phyloP scores from a whole-genome alignment of 2,113 vertebrate species.

The Bucco capensis region DNA sequence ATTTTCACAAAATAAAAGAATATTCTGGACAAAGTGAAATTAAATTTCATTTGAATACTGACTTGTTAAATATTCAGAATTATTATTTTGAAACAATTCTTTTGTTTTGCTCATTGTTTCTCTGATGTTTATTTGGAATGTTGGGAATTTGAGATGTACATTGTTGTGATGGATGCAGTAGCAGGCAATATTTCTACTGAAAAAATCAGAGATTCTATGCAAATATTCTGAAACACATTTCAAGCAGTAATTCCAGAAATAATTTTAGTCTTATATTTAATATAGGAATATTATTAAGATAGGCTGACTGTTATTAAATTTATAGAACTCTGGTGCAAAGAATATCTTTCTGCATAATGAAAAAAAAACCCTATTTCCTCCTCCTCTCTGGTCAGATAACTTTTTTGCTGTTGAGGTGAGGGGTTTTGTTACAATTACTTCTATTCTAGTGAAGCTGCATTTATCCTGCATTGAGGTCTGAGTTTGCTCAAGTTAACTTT shows the following conservation, averaged over 20 bases:
- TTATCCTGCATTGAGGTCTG: neutral
- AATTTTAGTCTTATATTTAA: neutral
- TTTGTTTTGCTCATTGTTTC: neutral
- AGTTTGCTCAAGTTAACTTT: neutral
- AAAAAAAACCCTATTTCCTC: neutral
- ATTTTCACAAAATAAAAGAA: neutral
- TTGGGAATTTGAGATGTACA: neutral
- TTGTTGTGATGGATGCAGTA: neutral
- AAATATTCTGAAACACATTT: neutral
- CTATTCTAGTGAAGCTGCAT: neutral
- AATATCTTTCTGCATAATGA: neutral
- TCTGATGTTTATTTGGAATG: neutral
- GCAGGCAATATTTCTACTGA: no score
- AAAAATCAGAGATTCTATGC: fast-evolving
- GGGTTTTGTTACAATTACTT: neutral
- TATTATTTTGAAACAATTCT: neutral
- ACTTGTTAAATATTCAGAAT: neutral
- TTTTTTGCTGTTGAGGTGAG: neutral
- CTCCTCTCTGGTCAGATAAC: neutral
- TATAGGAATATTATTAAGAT: neutral
- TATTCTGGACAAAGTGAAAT: neutral
- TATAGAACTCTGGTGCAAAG: neutral
- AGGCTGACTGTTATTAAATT: neutral
- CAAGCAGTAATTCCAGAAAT: neutral
- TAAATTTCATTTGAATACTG: neutral